Evolutionary conservation across 2,113 vertebrate genomes (phyloP), one percentile per base, ranked within the genome.

Genomic region (Cariama cristata): DNA sequence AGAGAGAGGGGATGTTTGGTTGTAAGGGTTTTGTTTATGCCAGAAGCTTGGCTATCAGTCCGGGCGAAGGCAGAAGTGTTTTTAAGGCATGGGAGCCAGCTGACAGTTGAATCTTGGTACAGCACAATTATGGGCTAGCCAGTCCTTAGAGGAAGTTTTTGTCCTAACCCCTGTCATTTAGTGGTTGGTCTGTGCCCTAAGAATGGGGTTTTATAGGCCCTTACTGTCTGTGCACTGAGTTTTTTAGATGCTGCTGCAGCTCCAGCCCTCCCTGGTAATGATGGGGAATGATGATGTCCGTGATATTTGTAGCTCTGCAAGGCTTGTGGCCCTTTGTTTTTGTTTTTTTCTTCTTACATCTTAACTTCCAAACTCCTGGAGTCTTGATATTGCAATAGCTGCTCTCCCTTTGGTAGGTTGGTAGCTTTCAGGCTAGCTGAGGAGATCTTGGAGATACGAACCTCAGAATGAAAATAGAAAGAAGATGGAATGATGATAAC

Each of bases 1-100:
- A 74, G 67, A 47, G 63, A 10, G 49, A 28, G 22, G 49, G 47
- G 35, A 22, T 75, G 40, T 52, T 79, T 85, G 58, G 23, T 85
- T 85, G 13, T 63, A 40, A 83, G 68, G 47, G 60, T 11, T 75
- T 84, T 94, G 84, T 84, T 96, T 93, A 47, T 79, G 68, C 80
- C 76, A 96, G 83, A 33, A 93, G 83, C 76, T 75, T 81, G 73
- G 52, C 84, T 87, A 14, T 74, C 7, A 11, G 66, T 74, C 33
- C 81, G 91, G 72, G 56, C 5, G 28, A 91, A 91, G 86, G 77
- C 94, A 96, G 89, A 97, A 96, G 73, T 87, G 84, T 95, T 95
- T 96, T 89, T 12, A 71, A 93, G 73, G 86, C 60, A 56, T 33
- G n/a, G 49, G 55, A 96, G 91, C 86, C 93, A 95, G 86, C 93